Evolutionary conservation across 37 sponge, comb jelly and placozoan genomes (phyloP).

Genomic region (Aplysina aerophoba): DNA sequence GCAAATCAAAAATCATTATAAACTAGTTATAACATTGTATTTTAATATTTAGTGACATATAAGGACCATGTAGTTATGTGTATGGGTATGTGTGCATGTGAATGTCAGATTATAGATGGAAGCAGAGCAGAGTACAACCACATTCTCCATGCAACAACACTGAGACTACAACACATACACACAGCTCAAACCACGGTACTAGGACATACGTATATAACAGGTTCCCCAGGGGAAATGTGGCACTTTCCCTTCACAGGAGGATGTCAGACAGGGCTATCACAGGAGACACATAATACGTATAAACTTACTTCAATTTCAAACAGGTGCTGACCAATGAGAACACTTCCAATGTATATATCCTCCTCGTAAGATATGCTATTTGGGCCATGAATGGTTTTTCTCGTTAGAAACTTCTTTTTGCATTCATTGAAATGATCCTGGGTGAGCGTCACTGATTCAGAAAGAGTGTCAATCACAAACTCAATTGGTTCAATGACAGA

Average conservation of each 20-base stretch:
- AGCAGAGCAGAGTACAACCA: not conserved
- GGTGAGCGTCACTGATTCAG: slow-evolving; percentile 25
- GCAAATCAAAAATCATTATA: not conserved
- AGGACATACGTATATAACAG: too few species aligned
- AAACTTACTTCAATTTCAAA: slow-evolving; percentile 27
- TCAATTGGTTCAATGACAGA: not conserved
- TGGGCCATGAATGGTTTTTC: slow-evolving; percentile 7
- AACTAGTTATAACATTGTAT: not conserved
- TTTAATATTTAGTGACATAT: not conserved
- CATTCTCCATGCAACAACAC: not conserved
- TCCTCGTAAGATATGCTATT: slow-evolving; percentile 1
- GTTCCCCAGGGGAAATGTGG: too few species aligned
- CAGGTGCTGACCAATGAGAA: not conserved
- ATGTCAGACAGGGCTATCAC: too few species aligned
- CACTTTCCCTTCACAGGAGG: too few species aligned
- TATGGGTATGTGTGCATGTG: not conserved
- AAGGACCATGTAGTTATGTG: not conserved
- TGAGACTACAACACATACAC: not conserved
- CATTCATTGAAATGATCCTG: slow-evolving; percentile 8
- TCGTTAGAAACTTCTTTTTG: not conserved
- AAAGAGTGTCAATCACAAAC: slow-evolving; percentile 29
- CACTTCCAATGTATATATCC: slow-evolving; percentile 9
- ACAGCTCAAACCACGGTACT: too few species aligned
- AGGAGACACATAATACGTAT: too few species aligned
- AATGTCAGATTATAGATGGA: too few species aligned